Conservation (phyloP, 2,888 invertebrate genomes). For the Cephus pulcher region DNA sequence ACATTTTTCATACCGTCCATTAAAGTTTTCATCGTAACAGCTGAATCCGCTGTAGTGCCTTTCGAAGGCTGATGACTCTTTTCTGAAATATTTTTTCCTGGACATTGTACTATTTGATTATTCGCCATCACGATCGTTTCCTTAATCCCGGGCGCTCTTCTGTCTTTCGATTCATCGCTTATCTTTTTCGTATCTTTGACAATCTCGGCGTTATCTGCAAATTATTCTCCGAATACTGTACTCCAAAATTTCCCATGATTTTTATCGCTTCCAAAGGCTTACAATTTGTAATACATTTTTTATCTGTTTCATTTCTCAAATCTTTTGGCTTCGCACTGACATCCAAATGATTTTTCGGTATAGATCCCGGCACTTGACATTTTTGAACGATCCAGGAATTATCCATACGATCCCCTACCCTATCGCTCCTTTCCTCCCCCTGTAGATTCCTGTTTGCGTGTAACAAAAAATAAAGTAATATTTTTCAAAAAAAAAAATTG, state of each 20-base stretch:
- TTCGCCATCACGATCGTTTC: background rate
- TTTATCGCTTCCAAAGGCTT: background rate
- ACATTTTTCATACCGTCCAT: constrained; percentile 19
- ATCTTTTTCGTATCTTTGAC: background rate
- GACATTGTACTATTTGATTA: background rate
- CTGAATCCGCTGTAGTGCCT: background rate
- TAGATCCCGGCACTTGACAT: background rate
- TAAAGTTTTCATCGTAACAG: constrained; percentile 13
- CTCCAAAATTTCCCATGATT: background rate
- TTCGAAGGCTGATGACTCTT: background rate
- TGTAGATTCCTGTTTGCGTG: background rate
- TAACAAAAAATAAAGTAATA: background rate
- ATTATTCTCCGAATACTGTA: background rate
- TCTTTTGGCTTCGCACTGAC: background rate
- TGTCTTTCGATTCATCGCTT: background rate
- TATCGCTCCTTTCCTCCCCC: background rate
- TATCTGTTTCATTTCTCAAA: background rate
- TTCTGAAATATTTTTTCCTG: background rate
- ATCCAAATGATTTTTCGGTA: background rate
- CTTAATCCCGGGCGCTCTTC: background rate
- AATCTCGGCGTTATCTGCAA: background rate
- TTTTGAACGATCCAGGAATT: background rate
- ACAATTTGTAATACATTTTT: background rate
- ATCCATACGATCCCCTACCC: background rate
- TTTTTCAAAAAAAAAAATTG: background rate